phyloP scores from a whole-genome alignment of 1,140 invertebrate species.

The Helicoverpa armigera region DNA sequence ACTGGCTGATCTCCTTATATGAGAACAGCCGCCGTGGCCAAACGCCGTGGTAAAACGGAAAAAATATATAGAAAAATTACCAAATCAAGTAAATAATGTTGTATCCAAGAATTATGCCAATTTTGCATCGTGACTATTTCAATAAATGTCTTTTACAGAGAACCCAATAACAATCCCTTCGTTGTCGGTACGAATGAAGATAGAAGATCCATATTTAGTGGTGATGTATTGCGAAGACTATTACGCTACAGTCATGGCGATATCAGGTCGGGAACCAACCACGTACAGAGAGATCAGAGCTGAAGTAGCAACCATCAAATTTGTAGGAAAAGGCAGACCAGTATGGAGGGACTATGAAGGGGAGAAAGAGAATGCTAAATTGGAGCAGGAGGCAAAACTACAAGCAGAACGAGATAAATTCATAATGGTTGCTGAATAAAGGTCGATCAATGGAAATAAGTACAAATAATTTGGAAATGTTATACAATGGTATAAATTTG shows the following conservation, averaged over 20 bases:
- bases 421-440: background rate
- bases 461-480: background rate
- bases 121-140: background rate
- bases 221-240: constrained; percentile 69
- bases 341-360: constrained; percentile 53
- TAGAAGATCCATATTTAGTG: constrained; percentile 68
- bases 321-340: constrained; percentile 62
- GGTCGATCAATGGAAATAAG: background rate
- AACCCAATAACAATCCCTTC: constrained; percentile 55
- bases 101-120: too few species aligned
- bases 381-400: background rate
- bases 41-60: too few species aligned
- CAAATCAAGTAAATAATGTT: background rate
- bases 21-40: too few species aligned
- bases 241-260: constrained; percentile 66
- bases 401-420: background rate
- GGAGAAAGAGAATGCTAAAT: constrained; percentile 46
- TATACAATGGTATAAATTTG: background rate
- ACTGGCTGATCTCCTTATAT: too few species aligned
- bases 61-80: too few species aligned
- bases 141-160: constrained; percentile 49
- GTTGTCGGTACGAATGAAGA: constrained; percentile 64
- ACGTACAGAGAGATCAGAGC: constrained; percentile 54
- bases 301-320: constrained; percentile 61
- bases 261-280: constrained; percentile 61